Evolutionary conservation across 2,888 invertebrate species (phyloP).

Genomic region (Auanema sp.): DNA sequence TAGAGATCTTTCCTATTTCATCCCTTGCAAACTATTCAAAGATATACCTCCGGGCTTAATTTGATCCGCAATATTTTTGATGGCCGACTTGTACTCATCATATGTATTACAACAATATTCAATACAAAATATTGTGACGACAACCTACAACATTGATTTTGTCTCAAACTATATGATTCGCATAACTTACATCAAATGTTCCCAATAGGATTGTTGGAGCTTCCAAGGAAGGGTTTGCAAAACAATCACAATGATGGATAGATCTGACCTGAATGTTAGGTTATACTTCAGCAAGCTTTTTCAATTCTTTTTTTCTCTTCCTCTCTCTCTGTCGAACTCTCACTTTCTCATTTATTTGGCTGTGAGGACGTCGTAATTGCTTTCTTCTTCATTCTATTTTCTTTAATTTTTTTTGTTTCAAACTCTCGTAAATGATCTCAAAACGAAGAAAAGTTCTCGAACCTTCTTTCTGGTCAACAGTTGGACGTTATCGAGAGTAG

Average conservation of each 20-base stretch:
- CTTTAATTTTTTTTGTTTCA: neutral
- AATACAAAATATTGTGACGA: conserved; percentile 60
- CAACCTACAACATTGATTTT: conserved; percentile 24
- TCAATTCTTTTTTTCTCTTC: too few relatives aligned
- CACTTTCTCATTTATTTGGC: neutral
- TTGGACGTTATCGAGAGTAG: conserved; percentile 31
- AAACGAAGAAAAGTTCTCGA: neutral
- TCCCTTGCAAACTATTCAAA: neutral
- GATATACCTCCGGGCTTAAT: conserved; percentile 47
- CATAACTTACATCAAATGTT: conserved; percentile 37
- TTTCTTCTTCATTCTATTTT: neutral
- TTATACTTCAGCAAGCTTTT: too few relatives aligned
- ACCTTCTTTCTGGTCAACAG: conserved; percentile 47
- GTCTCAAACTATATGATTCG: neutral
- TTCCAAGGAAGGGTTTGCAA: conserved; percentile 49
- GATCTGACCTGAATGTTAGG: conserved; percentile 32
- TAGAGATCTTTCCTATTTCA: too few relatives aligned
- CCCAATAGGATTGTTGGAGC: conserved; percentile 39
- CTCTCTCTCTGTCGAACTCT: neutral
- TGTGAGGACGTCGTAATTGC: neutral
- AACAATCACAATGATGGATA: conserved; percentile 55
- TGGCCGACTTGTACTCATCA: conserved; percentile 49
- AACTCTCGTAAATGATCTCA: neutral
- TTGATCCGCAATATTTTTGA: conserved; percentile 40
- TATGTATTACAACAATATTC: conserved; percentile 59